These are phyloP conservation scores for Mystacornis crossleyi DNA, from an alignment of 2,113 vertebrate species.

Conservation along the genomic window DNA sequence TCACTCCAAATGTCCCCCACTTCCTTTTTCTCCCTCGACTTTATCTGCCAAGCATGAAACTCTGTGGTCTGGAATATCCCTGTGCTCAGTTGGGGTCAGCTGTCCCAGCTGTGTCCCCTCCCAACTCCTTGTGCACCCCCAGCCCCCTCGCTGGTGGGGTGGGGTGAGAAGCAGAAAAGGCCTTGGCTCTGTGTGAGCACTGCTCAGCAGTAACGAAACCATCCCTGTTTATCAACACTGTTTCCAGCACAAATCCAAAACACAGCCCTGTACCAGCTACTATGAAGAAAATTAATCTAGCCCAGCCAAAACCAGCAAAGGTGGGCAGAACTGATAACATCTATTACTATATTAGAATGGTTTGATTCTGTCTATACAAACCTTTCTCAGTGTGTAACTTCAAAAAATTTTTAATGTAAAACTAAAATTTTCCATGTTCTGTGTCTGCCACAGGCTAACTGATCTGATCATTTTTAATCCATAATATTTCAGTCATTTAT, in stretches of 20 bases:
- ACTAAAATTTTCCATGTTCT: background rate
- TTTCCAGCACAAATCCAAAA: background rate
- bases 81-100: background rate
- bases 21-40: background rate
- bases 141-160: fast-evolving
- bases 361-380: background rate
- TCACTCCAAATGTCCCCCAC: background rate
- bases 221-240: background rate
- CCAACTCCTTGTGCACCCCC: too few relatives aligned
- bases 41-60: background rate
- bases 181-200: background rate
- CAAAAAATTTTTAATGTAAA: background rate
- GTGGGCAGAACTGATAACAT: background rate
- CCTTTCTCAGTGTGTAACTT: background rate
- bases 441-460: background rate
- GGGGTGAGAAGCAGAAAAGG: background rate
- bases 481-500: background rate
- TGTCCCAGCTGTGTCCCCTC: background rate
- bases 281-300: background rate
- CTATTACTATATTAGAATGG: background rate
- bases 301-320: background rate
- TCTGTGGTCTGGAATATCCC: background rate
- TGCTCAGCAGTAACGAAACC: background rate
- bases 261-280: background rate
- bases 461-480: background rate